phyloP scores from a whole-genome alignment of 2,113 vertebrate species.

The Heterochromis multidens region DNA sequence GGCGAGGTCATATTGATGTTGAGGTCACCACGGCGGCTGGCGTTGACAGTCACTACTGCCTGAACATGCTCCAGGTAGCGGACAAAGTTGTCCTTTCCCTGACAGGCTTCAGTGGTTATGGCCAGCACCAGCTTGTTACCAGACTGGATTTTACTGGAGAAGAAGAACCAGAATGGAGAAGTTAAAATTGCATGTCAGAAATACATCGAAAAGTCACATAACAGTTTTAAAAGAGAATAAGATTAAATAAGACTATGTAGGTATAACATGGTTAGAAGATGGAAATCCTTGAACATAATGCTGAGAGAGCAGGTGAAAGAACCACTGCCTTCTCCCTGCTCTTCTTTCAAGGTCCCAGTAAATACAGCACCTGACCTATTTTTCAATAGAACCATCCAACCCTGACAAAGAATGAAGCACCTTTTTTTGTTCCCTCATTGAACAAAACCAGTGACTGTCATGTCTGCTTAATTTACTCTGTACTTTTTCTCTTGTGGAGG shows the following conservation, averaged over 20 bases:
- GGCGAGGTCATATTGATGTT: slow-evolving; percentile 99
- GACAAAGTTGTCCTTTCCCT: slow-evolving; percentile 96
- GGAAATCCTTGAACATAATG: background rate
- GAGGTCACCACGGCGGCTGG: slow-evolving; percentile 90
- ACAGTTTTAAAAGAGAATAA: background rate
- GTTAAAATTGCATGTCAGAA: background rate
- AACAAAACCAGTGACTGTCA: slow-evolving; percentile 9
- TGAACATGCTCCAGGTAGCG: slow-evolving; percentile 98
- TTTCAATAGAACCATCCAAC: slow-evolving; percentile 4
- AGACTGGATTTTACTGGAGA: slow-evolving; percentile 86
- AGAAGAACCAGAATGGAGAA: background rate
- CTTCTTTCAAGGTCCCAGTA: background rate
- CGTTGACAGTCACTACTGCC: slow-evolving; percentile 92
- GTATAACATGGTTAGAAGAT: background rate
- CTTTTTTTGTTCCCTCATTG: background rate
- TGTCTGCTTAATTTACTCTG: background rate
- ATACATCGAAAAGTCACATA: background rate
- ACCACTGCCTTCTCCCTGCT: background rate
- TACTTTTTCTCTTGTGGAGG: background rate
- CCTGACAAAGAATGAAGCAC: background rate
- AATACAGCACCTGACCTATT: slow-evolving; percentile 30
- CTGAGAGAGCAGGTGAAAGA: background rate
- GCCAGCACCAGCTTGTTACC: slow-evolving; percentile 85
- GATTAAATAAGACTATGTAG: background rate
- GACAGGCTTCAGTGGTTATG: slow-evolving; percentile 86